Evolutionary conservation across 2,888 invertebrate species (phyloP).

Genomic region (Metacarcinus magister): DNA sequence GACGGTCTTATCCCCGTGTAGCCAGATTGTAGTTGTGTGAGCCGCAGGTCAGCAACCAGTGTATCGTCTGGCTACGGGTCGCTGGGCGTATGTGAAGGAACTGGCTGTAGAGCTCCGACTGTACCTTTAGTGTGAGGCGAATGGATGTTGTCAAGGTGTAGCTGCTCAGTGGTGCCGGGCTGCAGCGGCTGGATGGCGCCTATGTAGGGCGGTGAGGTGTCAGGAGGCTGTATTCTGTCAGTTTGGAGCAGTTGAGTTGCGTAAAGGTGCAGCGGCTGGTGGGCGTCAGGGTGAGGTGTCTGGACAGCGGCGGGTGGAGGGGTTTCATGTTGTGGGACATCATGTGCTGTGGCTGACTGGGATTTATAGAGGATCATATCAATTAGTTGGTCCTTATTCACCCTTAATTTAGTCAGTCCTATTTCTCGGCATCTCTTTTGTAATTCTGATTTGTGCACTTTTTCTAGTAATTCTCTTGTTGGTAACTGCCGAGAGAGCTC

Average conservation of each 20-base stretch:
- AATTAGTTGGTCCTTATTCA: neutral
- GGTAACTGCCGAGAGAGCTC: neutral
- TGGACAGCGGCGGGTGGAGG: neutral
- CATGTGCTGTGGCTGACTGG: neutral
- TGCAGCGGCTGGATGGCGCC: too few species aligned
- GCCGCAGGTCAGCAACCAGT: neutral
- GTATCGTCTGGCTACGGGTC: neutral
- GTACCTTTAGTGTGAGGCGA: too few species aligned
- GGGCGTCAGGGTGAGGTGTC: neutral
- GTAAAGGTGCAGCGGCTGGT: too few species aligned
- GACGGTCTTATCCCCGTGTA: neutral
- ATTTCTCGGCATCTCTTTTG: constrained; percentile 35
- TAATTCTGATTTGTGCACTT: neutral
- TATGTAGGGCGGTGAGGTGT: too few species aligned
- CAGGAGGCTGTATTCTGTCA: too few species aligned
- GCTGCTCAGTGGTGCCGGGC: too few species aligned
- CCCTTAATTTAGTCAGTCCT: neutral
- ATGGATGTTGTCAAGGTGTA: too few species aligned
- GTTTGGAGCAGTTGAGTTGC: too few species aligned
- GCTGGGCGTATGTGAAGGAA: neutral
- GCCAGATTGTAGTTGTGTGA: neutral
- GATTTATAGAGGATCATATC: neutral
- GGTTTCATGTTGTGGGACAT: neutral
- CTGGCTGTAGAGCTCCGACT: too few species aligned
- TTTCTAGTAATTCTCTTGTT: neutral